Percentiles rank a stretch among this genome's conserved stretches.
Evolutionary conservation across 1,140 invertebrate species (phyloP).

Genomic region (Lerema accius): DNA sequence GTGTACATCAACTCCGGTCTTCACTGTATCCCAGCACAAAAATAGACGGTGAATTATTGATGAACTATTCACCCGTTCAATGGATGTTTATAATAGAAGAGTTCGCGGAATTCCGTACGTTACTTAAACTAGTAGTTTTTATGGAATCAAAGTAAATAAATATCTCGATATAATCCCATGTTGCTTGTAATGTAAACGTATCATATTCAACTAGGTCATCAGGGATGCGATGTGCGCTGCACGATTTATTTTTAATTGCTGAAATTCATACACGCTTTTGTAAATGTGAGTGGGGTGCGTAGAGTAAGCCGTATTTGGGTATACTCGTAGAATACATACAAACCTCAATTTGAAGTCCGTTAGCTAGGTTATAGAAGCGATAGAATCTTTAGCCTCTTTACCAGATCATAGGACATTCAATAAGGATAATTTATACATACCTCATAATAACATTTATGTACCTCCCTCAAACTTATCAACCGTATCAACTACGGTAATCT

Average conservation of each 20-base stretch:
- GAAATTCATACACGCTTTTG: not conserved
- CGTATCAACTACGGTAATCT: too few relatives aligned
- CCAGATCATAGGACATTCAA: too few relatives aligned
- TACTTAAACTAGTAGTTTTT: slow-evolving; percentile 37
- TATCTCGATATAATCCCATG: not conserved
- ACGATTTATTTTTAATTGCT: slow-evolving; percentile 1
- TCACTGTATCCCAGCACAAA: not conserved
- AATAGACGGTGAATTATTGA: slow-evolving; percentile 14
- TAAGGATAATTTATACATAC: too few relatives aligned
- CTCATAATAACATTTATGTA: too few relatives aligned
- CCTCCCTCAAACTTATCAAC: too few relatives aligned
- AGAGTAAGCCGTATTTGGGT: too few relatives aligned
- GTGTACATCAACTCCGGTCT: not conserved
- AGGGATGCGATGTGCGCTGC: slow-evolving; percentile 34
- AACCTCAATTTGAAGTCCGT: too few relatives aligned
- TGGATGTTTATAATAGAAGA: slow-evolving; percentile 17
- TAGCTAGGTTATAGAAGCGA: too few relatives aligned
- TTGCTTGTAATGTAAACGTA: slow-evolving; percentile 37
- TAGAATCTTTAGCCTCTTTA: too few relatives aligned
- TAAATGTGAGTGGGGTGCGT: too few relatives aligned
- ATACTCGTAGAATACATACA: too few relatives aligned
- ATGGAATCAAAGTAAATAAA: slow-evolving; percentile 39
- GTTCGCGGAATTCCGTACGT: slow-evolving; percentile 34
- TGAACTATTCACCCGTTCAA: slow-evolving; percentile 17
- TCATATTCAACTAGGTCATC: slow-evolving; percentile 43